These are phyloP conservation scores for Columba guinea DNA, from an alignment of 2,797 vertebrate genomes.

Conservation along the genomic window DNA sequence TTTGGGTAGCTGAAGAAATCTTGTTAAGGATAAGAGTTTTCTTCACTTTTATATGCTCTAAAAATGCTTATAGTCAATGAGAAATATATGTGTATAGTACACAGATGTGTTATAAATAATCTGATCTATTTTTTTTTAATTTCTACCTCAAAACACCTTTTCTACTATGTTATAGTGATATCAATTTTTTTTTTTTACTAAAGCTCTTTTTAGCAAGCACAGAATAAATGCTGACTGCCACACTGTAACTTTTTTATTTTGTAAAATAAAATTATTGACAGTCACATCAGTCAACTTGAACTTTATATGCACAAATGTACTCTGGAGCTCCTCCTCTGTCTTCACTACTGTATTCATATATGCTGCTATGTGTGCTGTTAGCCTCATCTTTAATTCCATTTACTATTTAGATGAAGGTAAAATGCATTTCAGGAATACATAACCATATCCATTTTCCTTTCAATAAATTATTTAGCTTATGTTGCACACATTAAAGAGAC, in stretches of 20 bases:
- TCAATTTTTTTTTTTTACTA: background rate
- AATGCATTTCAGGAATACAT: background rate
- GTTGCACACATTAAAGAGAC: background rate
- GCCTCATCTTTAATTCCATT: background rate
- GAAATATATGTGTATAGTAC: background rate
- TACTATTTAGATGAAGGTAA: background rate
- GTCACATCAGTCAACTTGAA: background rate
- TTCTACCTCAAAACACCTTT: background rate
- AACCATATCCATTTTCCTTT: background rate
- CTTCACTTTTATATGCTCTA: background rate
- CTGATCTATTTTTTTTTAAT: no score
- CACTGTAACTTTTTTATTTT: background rate
- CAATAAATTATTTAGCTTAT: background rate
- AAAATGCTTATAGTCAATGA: background rate
- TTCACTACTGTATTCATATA: background rate
- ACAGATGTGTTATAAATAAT: background rate
- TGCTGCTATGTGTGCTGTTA: background rate
- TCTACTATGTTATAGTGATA: background rate
- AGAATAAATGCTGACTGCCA: background rate
- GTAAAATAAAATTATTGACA: background rate
- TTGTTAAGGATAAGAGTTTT: background rate
- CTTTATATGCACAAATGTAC: background rate
- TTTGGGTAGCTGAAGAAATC: background rate
- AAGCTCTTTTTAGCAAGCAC: background rate
- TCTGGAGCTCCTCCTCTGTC: background rate